Evolutionary conservation across 2,888 invertebrate genomes (phyloP), one percentile per base, ranked within the genome.

Genomic region (Axea sp.): DNA sequence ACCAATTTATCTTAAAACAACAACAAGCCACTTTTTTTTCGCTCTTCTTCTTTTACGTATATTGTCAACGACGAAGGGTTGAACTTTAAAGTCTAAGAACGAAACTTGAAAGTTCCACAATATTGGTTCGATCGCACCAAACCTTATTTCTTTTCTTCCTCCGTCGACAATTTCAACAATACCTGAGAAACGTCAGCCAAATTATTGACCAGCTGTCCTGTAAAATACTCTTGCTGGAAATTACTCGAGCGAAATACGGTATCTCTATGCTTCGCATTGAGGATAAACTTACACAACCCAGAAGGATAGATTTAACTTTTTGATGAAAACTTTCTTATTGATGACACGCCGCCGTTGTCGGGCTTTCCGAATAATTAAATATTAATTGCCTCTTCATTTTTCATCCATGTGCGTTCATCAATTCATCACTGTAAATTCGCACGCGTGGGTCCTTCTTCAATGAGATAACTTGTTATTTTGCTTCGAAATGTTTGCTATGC

Each of bases 141-240:
- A 24, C 41, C 33, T 45, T 26, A 15, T 9, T 8, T 19, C 43
- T 19, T 45, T 45, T 28, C 24, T 17, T 15, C 39, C 24, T 30
- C 33, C 39, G 35, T 9, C 41, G 28, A 39, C 60, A 51, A 68
- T 59, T 60, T 62, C 53, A 47, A 55, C 62, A 69, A 69, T 69
- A 62, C 69, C 60, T 69, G 53, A 62, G 53, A 60, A 53, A 41
- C 68, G 68, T 69, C 68, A 69, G 12, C 43, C 60, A 60, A 69
- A 69, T 69, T 69, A 69, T 69, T 69, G 69, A 26, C 53, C 69
- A 60, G 60, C 69, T 68, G 60, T 60, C 60, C 68, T 68, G 68
- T 53, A 60, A 62, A 69, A 69, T 60, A 69, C 60, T 51, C 53
- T n/a, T 51, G 60, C 53, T 62, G 31, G 41, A 45, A 62, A 45